Conservation (phyloP, 2,113 vertebrate species). For the Toxostoma redivivum region DNA sequence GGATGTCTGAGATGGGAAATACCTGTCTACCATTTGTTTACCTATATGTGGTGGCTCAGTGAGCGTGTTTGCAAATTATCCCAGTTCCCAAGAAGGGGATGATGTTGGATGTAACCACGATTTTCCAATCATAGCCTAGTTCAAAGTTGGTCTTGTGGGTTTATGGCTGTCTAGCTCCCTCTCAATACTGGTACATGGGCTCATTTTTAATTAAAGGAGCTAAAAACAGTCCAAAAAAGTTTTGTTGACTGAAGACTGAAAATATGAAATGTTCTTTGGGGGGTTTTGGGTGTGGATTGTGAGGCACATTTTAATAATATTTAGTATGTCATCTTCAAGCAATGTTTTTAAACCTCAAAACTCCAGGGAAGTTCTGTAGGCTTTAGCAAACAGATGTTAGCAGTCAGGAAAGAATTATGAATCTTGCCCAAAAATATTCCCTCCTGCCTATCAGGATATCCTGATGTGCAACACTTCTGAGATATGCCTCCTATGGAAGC, state of each 20-base stretch:
- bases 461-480: conserved; percentile 10
- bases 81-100: neutral
- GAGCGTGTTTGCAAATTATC: neutral
- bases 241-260: conserved; percentile 73
- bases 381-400: conserved; percentile 78
- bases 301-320: conserved; percentile 73
- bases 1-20: conserved; percentile 9
- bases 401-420: conserved; percentile 68
- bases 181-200: conserved; percentile 13
- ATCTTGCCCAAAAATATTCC: conserved; percentile 68
- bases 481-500: neutral
- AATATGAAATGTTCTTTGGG: conserved; percentile 74
- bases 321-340: conserved; percentile 74
- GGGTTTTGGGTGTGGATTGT: conserved; percentile 71
- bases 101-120: neutral
- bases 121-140: conserved; percentile 28
- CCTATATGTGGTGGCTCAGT: neutral
- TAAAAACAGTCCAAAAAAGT: conserved; percentile 54
- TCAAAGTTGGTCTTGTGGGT: conserved; percentile 55
- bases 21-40: neutral
- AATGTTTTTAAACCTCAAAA: conserved; percentile 77
- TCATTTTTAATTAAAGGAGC: conserved; percentile 71
- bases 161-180: conserved; percentile 59
- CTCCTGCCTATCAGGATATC: conserved; percentile 58
- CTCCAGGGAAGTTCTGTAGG: conserved; percentile 71